Conservation (phyloP, 1,140 invertebrate genomes). For the Episyrphus balteatus region DNA sequence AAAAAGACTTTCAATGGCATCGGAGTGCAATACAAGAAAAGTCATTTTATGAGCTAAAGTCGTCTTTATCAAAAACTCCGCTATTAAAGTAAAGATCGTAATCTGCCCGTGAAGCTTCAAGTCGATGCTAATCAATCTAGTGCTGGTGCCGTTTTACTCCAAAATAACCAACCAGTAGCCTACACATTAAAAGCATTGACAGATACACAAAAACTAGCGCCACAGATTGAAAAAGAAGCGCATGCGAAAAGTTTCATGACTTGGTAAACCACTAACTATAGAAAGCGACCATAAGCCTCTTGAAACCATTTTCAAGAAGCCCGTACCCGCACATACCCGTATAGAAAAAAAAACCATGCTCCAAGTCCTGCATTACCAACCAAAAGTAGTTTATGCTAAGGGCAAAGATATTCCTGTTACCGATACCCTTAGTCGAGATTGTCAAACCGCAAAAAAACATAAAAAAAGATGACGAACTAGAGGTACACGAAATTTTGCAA, state of each 20-base stretch:
- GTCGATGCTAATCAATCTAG: conserved; percentile 9
- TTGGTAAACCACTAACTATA: conserved; percentile 18
- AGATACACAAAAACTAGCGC: conserved; percentile 18
- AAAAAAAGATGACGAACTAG: too few species aligned
- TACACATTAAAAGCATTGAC: conserved; percentile 26
- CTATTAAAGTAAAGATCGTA: too few species aligned
- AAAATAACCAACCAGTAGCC: conserved; percentile 15
- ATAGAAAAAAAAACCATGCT: too few species aligned
- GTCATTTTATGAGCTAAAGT: conserved; percentile 30
- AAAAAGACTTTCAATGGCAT: conserved; percentile 29
- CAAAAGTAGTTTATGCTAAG: too few species aligned
- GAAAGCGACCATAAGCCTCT: conserved; percentile 40
- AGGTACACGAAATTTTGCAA: too few species aligned
- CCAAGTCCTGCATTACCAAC: too few species aligned
- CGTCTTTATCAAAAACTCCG: conserved; percentile 12
- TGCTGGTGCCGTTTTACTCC: conserved; percentile 18
- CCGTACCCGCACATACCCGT: too few species aligned
- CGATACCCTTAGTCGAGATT: too few species aligned
- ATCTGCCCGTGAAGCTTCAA: conserved; percentile 10
- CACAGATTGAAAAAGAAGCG: conserved; percentile 34
- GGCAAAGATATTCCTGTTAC: too few species aligned
- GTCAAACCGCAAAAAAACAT: too few species aligned
- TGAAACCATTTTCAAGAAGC: conserved; percentile 36
- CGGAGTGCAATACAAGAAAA: conserved; percentile 26
- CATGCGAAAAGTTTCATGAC: conserved; percentile 20